These are phyloP conservation scores for Heliothis peltigera DNA, from an alignment of 2,888 invertebrate species.

Conservation along the genomic window DNA sequence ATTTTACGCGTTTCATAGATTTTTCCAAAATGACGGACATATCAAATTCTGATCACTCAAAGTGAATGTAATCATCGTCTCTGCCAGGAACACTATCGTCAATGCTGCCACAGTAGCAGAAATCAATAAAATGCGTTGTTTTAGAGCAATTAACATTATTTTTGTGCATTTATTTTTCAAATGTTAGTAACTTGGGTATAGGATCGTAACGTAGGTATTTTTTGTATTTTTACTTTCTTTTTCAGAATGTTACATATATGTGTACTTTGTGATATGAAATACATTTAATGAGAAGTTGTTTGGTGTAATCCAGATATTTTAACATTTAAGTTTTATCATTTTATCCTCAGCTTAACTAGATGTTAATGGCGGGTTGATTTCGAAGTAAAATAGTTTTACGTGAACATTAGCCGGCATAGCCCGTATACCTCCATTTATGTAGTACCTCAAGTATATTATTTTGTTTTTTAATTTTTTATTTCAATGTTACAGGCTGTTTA, in stretches of 20 bases:
- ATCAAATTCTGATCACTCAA: slow-evolving; percentile 57
- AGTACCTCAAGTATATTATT: slow-evolving; percentile 88
- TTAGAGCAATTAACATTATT: slow-evolving; percentile 64
- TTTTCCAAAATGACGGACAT: slow-evolving; percentile 50
- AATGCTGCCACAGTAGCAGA: slow-evolving; percentile 53
- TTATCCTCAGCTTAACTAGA: slow-evolving; percentile 65
- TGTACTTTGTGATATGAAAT: slow-evolving; percentile 87
- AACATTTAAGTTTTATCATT: slow-evolving; percentile 75
- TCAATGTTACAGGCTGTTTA: slow-evolving; percentile 81
- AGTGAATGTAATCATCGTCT: slow-evolving; percentile 47
- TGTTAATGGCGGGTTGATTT: slow-evolving; percentile 65
- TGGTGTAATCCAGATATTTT: slow-evolving; percentile 71
- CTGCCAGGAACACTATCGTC: slow-evolving; percentile 22
- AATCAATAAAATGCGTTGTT: slow-evolving; percentile 60
- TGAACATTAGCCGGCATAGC: slow-evolving; percentile 65
- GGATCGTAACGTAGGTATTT: slow-evolving; percentile 74
- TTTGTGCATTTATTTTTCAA: slow-evolving; percentile 85
- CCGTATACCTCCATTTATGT: slow-evolving; percentile 82
- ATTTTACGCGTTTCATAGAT: slow-evolving; percentile 53
- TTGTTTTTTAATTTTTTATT: slow-evolving; percentile 87
- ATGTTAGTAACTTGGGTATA: slow-evolving; percentile 76
- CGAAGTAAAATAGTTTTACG: slow-evolving; percentile 59
- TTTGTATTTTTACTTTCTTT: slow-evolving; percentile 79
- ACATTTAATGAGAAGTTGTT: slow-evolving; percentile 78
- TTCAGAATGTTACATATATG: slow-evolving; percentile 69